These are phyloP conservation scores for Lycaon pictus DNA, from an alignment of 2,113 vertebrate genomes.

Conservation along the genomic window DNA sequence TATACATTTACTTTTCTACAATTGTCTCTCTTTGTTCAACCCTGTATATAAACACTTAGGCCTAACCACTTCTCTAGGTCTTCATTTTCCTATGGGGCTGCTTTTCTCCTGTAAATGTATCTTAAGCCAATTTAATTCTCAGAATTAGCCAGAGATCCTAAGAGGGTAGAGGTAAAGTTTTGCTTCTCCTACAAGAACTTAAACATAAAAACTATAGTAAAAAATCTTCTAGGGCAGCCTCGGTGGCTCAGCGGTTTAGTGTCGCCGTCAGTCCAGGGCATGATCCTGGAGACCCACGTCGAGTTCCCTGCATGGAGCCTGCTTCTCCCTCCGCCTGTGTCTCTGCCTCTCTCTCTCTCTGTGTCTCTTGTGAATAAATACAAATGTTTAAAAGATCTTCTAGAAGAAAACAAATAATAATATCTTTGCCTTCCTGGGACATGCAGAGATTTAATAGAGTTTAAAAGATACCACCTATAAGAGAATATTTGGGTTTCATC, in stretches of 20 bases:
- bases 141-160: background rate
- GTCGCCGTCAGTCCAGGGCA: too few relatives aligned
- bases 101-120: background rate
- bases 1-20: background rate
- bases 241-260: too few relatives aligned
- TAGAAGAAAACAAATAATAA: background rate
- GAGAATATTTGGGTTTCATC: background rate
- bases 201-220: background rate
- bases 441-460: conserved; percentile 6
- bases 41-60: background rate
- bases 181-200: background rate
- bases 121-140: background rate
- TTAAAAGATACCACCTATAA: background rate
- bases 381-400: background rate
- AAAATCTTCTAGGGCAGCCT: background rate
- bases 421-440: background rate
- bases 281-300: too few relatives aligned
- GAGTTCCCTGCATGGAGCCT: too few relatives aligned
- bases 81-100: background rate
- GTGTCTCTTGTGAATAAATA: too few relatives aligned
- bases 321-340: too few relatives aligned
- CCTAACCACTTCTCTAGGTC: background rate
- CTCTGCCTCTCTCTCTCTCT: too few relatives aligned
- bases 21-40: background rate
- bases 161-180: background rate